Evolutionary conservation across 2,888 invertebrate species (phyloP), one percentile per base, ranked within the genome.

Genomic region (Pherbina coryleti): DNA sequence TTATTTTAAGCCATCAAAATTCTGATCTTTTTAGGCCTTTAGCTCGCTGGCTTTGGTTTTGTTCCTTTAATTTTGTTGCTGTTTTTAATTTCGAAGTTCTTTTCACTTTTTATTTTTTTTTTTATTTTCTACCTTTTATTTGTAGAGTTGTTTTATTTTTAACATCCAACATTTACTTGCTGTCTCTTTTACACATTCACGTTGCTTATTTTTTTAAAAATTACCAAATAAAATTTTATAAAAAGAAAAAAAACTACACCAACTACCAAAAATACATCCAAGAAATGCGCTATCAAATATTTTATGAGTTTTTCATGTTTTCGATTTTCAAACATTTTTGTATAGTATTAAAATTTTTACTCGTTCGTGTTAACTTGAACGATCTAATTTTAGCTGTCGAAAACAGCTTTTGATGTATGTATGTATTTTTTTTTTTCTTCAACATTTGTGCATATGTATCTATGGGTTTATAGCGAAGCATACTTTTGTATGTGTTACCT

Each of bases 251-350:
- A n/a, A n/a, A n/a, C n/a, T n/a, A 51, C 28, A 60, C 22, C 11
- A 28, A 19, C 73, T 11, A 28, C 51, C 66, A 75, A 75, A 67
- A 66, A 53, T 55, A 60, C 37, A 60, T 11, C 1, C 4, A 66
- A 28, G 11, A 34, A 66, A 75, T 34, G 22, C 28, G 69, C 34
- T 14, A 74, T 19, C 55, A 66, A 66, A 75, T 67, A 67, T 67
- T 75, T 75, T 66, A 75, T 67, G 75, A 75, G 55, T 66, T 74
- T 73, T 67, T 75, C 75, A 31, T 66, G 25, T 70, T 44, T 53
- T 34, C 31, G n/a, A 37, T 25, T 25, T 62, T 73, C 60, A 19
- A 11, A 44, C 17, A 31, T 62, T 64, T 44, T 49, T n/a, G 34
- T 31, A 5, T 31, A 9, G 14, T 25, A 73, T n/a, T 49, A 22